phyloP scores from a whole-genome alignment of 2,797 vertebrate genomes.

The Melanogrammus aeglefinus region DNA sequence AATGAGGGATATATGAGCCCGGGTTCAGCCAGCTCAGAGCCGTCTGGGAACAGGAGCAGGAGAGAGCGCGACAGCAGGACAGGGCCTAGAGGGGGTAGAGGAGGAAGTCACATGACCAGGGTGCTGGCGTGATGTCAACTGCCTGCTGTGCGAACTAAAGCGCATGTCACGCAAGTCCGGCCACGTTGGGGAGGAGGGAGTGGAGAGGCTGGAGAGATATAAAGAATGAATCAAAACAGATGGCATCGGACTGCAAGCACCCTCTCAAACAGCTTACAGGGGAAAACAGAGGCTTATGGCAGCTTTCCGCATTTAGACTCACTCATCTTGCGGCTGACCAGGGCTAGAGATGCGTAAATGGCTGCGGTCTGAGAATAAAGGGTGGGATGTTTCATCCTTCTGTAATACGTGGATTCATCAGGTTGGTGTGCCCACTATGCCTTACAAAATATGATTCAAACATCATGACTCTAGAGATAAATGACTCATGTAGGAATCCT shows the following conservation, averaged over 20 bases:
- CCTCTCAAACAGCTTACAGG: conserved; percentile 73
- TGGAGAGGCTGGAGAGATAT: conserved; percentile 56
- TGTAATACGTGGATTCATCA: conserved; percentile 36
- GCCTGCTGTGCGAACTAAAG: conserved; percentile 41
- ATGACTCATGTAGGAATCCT: neutral
- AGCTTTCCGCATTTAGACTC: conserved; percentile 69
- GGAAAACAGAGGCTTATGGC: conserved; percentile 70
- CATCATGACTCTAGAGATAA: neutral
- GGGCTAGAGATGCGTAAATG: conserved; percentile 57
- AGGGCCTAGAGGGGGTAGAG: neutral
- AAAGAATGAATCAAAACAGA: conserved; percentile 71
- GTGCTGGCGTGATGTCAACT: conserved; percentile 40
- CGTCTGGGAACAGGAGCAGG: neutral
- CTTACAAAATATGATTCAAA: neutral
- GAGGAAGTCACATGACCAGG: conserved; percentile 18
- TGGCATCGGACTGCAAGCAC: conserved; percentile 60
- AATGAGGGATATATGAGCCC: neutral
- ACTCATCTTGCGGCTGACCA: conserved; percentile 57
- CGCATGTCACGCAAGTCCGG: conserved; percentile 39
- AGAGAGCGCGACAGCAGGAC: conserved; percentile 10
- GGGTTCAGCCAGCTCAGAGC: neutral
- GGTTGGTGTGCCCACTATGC: neutral
- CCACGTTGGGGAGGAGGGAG: conserved; percentile 29
- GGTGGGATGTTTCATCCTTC: conserved; percentile 50
- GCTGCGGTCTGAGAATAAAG: conserved; percentile 39